These are phyloP conservation scores for Molorchus minor DNA, from an alignment of 2,888 invertebrate species.

Conservation along the genomic window DNA sequence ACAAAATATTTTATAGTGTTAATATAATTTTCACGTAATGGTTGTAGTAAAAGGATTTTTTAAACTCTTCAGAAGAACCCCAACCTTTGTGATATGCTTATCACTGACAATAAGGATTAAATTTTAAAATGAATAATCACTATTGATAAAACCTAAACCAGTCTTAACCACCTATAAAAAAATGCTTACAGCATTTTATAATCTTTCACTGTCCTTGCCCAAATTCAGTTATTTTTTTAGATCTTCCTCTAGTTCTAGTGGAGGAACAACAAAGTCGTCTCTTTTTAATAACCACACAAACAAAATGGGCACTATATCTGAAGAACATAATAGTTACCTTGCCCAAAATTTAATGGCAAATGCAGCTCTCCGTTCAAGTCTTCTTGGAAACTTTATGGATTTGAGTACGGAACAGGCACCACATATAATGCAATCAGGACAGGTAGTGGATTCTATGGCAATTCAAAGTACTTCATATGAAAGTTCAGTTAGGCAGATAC, in stretches of 20 bases:
- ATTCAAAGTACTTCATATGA: conserved; percentile 30
- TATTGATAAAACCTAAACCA: too few relatives aligned
- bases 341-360: conserved; percentile 60
- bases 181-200: too few relatives aligned
- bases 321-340: conserved; percentile 58
- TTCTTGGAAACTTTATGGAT: conserved; percentile 52
- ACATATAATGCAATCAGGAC: conserved; percentile 24
- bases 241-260: conserved; percentile 52
- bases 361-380: conserved; percentile 56
- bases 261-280: conserved; percentile 48
- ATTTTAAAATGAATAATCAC: too few relatives aligned
- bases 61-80: too few relatives aligned
- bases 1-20: too few relatives aligned
- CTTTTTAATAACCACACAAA: conserved; percentile 47
- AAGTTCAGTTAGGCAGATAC: conserved; percentile 30
- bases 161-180: too few relatives aligned
- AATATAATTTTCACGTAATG: too few relatives aligned
- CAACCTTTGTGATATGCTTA: too few relatives aligned
- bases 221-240: conserved; percentile 31
- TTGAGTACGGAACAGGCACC: conserved; percentile 20
- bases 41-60: too few relatives aligned
- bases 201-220: too few relatives aligned
- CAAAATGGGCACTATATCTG: conserved; percentile 52
- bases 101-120: too few relatives aligned
- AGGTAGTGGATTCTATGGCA: conserved; percentile 11